A percentile compares a stretch with the other conserved stretches of the same genome.
phyloP scores from a whole-genome alignment of 2,888 invertebrate genomes.

The Stegophylla sp. region DNA sequence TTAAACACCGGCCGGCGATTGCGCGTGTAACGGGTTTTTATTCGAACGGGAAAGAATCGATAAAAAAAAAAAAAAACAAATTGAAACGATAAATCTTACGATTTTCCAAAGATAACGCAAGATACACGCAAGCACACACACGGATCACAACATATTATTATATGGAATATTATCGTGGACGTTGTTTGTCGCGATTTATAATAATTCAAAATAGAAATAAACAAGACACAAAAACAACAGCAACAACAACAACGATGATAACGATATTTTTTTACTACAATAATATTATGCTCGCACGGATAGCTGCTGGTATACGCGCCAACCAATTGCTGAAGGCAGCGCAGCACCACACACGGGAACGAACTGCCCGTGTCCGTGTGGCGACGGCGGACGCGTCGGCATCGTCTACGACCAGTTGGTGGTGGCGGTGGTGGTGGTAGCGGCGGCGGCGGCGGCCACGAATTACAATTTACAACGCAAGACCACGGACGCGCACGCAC shows the following conservation, averaged over 20 bases:
- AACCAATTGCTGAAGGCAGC: background rate
- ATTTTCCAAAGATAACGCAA: too few relatives aligned
- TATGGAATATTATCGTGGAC: too few relatives aligned
- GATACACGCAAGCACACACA: too few relatives aligned
- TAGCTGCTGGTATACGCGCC: too few relatives aligned
- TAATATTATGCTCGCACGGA: background rate
- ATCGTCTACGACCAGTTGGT: background rate
- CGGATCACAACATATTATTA: too few relatives aligned
- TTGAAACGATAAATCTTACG: too few relatives aligned
- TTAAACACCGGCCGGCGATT: background rate
- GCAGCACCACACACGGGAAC: constrained; percentile 29
- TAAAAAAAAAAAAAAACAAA: background rate
- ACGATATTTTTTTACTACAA: too few relatives aligned
- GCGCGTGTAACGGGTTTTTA: background rate
- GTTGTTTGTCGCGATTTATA: too few relatives aligned
- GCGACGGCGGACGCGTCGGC: background rate
- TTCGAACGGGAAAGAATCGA: background rate
- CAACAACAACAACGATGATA: too few relatives aligned
- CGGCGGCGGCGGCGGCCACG: constrained; percentile 32
- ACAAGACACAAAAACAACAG: too few relatives aligned
- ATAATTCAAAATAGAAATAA: too few relatives aligned
- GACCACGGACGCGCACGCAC: constrained; percentile 25
- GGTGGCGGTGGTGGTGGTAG: background rate
- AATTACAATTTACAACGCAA: constrained; percentile 41
- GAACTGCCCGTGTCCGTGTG: constrained; percentile 49